phyloP scores from a whole-genome alignment of 2,888 invertebrate species.

The Lucinisca nassula region DNA sequence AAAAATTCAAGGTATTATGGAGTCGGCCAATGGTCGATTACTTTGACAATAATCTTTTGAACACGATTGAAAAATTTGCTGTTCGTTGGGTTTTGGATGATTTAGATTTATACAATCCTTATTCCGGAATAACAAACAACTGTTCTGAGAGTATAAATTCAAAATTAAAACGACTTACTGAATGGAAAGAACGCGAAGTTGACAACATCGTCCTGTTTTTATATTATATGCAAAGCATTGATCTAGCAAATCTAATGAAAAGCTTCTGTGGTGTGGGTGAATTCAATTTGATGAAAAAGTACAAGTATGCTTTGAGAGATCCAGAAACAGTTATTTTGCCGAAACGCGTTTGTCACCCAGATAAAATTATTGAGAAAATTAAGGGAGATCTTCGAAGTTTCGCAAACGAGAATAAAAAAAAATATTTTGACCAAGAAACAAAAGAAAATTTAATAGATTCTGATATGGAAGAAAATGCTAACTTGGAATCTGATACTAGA shows the following conservation, averaged over 20 bases:
- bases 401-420: not conserved
- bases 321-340: not conserved
- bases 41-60: slow-evolving; percentile 28
- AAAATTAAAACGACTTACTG: not conserved
- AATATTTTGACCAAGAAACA: not conserved
- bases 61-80: slow-evolving; percentile 5
- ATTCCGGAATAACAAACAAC: slow-evolving; percentile 14
- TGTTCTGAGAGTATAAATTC: slow-evolving; percentile 22
- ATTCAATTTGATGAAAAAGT: not conserved
- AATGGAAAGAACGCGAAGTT: slow-evolving; percentile 6
- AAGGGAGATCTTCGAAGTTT: not conserved
- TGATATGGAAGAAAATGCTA: not conserved
- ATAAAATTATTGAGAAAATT: not conserved
- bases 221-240: slow-evolving; percentile 16
- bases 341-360: slow-evolving; percentile 8
- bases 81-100: slow-evolving; percentile 36
- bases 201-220: slow-evolving; percentile 21
- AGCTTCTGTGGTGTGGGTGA: slow-evolving; percentile 4
- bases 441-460: not conserved
- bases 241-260: not conserved
- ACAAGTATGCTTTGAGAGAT: not conserved
- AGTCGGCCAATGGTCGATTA: slow-evolving; percentile 34
- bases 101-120: not conserved
- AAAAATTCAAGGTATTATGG: slow-evolving; percentile 17
- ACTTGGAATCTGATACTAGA: no score